Conservation (phyloP, 2,888 invertebrate genomes). For the Chirona hameri region DNA sequence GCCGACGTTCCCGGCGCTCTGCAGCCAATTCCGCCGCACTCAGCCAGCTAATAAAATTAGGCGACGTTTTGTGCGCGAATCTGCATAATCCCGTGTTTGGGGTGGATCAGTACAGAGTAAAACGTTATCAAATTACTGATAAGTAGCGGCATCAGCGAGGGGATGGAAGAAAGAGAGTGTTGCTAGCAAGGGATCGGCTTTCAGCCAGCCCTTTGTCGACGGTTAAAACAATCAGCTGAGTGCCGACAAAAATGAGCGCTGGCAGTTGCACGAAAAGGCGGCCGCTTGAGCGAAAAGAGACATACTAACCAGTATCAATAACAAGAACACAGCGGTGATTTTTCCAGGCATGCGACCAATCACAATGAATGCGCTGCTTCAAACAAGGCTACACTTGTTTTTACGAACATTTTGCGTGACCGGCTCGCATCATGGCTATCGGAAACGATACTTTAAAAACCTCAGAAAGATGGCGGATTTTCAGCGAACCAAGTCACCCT, state of each 20-base stretch:
- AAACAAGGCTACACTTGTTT: too few relatives aligned
- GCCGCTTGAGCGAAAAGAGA: too few relatives aligned
- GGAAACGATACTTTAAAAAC: too few relatives aligned
- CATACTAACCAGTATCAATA: too few relatives aligned
- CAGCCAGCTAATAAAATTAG: slow-evolving; percentile 27
- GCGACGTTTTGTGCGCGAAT: slow-evolving; percentile 13
- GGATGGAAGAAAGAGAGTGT: slow-evolving; percentile 13
- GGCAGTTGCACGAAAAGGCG: not conserved
- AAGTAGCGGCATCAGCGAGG: slow-evolving; percentile 13
- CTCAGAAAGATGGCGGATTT: too few relatives aligned
- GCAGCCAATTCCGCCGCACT: not conserved
- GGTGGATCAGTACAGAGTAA: slow-evolving; percentile 13
- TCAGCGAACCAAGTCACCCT: too few relatives aligned
- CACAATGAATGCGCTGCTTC: too few relatives aligned
- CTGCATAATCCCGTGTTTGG: slow-evolving; percentile 30
- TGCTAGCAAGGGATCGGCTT: slow-evolving; percentile 27
- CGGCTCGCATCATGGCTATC: too few relatives aligned
- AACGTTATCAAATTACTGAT: slow-evolving; percentile 25
- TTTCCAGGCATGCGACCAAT: too few relatives aligned
- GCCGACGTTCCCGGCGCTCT: not conserved
- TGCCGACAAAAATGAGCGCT: not conserved
- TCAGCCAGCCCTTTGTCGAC: not conserved
- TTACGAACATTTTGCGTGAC: too few relatives aligned
- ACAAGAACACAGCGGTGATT: too few relatives aligned
- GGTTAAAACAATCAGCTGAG: not conserved